Conservation (phyloP, 2,888 invertebrate species). For the Notodromas monacha region DNA sequence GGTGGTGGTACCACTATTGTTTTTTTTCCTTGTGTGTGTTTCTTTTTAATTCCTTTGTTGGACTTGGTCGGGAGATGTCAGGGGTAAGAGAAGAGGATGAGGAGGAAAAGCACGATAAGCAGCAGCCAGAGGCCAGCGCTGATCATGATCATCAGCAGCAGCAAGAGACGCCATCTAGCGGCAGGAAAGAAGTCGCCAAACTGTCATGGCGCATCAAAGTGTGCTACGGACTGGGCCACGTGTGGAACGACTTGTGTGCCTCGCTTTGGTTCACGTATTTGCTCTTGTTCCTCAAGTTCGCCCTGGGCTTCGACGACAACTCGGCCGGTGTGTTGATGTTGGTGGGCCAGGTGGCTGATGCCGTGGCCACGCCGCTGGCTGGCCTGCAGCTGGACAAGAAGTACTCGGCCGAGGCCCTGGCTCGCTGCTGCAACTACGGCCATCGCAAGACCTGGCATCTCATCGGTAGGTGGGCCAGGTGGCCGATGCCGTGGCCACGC, state of each 20-base stretch:
- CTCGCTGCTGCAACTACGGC: conserved; percentile 36
- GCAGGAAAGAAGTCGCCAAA: neutral
- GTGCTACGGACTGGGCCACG: conserved; percentile 1
- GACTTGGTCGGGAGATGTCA: no score
- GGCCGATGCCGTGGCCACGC: neutral
- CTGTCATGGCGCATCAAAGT: neutral
- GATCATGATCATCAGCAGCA: no score
- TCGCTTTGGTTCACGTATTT: neutral
- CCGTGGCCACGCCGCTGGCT: neutral
- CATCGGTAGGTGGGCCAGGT: conserved; percentile 26
- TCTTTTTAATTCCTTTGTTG: no score
- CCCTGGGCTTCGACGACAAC: no score
- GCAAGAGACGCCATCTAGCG: no score
- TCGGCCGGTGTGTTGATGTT: conserved; percentile 1
- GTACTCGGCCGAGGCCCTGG: no score
- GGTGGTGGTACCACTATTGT: no score
- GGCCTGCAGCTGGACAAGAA: neutral
- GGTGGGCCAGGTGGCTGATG: neutral
- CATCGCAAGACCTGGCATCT: conserved; percentile 63
- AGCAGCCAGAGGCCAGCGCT: no score
- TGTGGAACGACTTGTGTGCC: neutral
- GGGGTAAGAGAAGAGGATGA: no score
- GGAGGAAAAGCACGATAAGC: no score
- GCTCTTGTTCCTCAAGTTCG: neutral
- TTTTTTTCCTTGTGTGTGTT: no score